Base-by-base conservation (phyloP, 1,140 invertebrate species). In the Nasonia longicornis region DNA sequence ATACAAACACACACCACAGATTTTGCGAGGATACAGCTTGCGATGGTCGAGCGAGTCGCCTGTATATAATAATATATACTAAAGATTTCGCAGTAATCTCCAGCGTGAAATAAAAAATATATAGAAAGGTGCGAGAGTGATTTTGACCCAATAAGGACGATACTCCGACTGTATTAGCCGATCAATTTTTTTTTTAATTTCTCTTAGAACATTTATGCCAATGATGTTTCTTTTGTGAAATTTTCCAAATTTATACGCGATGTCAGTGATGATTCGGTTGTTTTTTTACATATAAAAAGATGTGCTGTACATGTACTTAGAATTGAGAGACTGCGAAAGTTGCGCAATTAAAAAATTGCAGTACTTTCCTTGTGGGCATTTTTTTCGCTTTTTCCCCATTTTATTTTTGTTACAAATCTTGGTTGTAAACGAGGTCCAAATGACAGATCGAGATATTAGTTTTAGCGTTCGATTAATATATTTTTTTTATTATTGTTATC, bases 371-470 rank as follows among this genome's bases (percentile, higher is more conserved):
- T 20, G 52, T 7, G 12, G 31, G 69, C 20, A 38, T 35, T 26
- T 72, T 83, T 45, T 26, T 67, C 8, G 73, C 71, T 67, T 81
- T 76, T 66, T 58, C 52, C 20, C 6, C 3, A 74, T 79, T 70
- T 70, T 70, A 0, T 70, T 35, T 71, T 38, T 71, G 20, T 45
- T 72, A 72, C 12, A 72, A 45, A 45, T 48, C 38, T 72, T 72
- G 35, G 38, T 72, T 48, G 70, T 72, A 48, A 45, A 72, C 42
- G 70, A 72, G 38, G 14, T 72, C 69, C 69, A 38, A 35, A 42
- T 31, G 69, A 70, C 69, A 31, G 69, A 38, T 38, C 69, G 29
- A 70, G 35, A 26, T 35, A 69, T 14, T 69, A 69, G 67, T 42
- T 71, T 42, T 38, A 38, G 26, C 69, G 1, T 45, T 74, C 16